Evolutionary conservation across 2,797 vertebrate species (phyloP).

Genomic region (Takifugu ocellatus): DNA sequence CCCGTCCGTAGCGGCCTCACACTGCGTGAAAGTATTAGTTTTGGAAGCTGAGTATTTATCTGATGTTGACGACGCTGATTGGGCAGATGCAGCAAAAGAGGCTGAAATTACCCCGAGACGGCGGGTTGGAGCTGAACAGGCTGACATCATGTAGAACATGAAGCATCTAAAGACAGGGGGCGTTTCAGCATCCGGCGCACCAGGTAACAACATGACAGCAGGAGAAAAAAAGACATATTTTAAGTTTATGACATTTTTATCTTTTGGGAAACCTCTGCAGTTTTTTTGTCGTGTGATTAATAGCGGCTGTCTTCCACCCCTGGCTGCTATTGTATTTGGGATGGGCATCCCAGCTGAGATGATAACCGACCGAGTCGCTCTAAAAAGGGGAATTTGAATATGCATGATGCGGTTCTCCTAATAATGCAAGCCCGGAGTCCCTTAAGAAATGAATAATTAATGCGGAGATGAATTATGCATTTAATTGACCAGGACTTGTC

Average conservation of each 20-base stretch:
- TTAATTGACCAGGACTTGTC: constrained; percentile 71
- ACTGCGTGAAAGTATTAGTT: constrained; percentile 1
- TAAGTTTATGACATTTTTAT: constrained; percentile 37
- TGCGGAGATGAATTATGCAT: constrained; percentile 74
- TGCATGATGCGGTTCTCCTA: constrained; percentile 62
- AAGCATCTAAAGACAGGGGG: constrained; percentile 10
- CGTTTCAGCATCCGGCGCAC: constrained; percentile 22
- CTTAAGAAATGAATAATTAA: constrained; percentile 75
- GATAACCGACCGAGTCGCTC: constrained; percentile 46
- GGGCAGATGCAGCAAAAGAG: neutral
- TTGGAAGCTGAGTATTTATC: too few species aligned
- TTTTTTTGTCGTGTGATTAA: constrained; percentile 49
- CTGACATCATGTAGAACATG: constrained; percentile 7
- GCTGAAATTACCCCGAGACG: neutral
- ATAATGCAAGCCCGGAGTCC: constrained; percentile 63
- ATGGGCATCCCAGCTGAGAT: constrained; percentile 47
- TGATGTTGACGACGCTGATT: too few species aligned
- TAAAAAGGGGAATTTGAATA: constrained; percentile 62
- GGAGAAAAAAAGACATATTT: constrained; percentile 28
- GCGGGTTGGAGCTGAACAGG: neutral
- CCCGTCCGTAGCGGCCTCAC: constrained; percentile 6
- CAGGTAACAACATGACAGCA: constrained; percentile 16
- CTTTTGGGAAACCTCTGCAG: constrained; percentile 22
- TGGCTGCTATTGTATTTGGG: constrained; percentile 50
- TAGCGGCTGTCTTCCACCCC: constrained; percentile 41